These are phyloP conservation scores for Steatornis caripensis DNA, from an alignment of 2,113 vertebrate species.

Conservation along the genomic window DNA sequence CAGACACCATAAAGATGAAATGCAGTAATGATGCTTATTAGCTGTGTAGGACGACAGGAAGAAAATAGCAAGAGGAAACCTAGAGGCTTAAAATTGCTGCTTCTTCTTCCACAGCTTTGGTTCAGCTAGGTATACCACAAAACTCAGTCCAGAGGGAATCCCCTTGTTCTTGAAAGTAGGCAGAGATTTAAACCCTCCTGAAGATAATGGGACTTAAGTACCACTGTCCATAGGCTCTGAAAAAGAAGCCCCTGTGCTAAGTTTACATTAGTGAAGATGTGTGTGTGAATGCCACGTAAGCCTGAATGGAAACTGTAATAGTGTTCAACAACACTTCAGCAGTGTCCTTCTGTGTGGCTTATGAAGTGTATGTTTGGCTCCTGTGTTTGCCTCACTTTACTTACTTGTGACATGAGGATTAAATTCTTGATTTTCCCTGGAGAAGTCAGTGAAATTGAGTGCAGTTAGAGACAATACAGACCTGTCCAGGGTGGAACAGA, in stretches of 20 bases:
- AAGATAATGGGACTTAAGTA: neutral
- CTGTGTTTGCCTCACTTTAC: neutral
- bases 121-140: neutral
- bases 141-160: neutral
- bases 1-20: neutral
- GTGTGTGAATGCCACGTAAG: neutral
- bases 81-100: neutral
- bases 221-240: neutral
- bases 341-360: neutral
- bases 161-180: neutral
- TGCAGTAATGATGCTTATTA: neutral
- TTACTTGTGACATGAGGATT: neutral
- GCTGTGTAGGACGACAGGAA: neutral
- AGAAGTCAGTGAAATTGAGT: neutral
- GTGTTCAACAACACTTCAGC: neutral
- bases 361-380: neutral
- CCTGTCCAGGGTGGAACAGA: neutral
- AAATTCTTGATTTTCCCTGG: neutral
- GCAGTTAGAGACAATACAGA: neutral
- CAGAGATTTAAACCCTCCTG: neutral
- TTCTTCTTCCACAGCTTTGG: neutral
- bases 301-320: neutral
- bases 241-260: neutral
- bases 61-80: neutral
- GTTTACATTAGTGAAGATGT: neutral